Conservation (phyloP, 2,113 vertebrate species). For the Oxygymnocypris stewartii region DNA sequence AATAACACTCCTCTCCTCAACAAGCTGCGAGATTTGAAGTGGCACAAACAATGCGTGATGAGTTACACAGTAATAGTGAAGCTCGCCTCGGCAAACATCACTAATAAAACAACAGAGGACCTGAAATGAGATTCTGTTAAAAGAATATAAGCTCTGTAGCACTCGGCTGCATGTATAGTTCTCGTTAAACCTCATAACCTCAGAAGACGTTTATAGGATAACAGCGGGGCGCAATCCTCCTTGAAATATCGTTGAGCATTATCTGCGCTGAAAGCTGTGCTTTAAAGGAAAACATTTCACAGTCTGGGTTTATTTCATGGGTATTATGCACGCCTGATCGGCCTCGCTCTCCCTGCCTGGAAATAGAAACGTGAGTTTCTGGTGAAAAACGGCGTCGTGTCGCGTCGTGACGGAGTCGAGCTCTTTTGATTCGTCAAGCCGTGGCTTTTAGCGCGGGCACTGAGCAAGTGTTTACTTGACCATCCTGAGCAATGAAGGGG, state of each 20-base stretch:
- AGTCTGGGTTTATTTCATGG: conserved; percentile 30
- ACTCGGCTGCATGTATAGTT: not conserved
- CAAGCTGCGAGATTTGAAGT: not conserved
- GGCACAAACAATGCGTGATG: not conserved
- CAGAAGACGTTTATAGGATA: not conserved
- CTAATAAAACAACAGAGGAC: conserved; percentile 15
- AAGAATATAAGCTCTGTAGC: not conserved
- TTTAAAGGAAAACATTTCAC: conserved; percentile 18
- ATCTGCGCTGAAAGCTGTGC: not conserved
- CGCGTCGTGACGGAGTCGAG: conserved; percentile 9
- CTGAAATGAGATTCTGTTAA: conserved; percentile 17
- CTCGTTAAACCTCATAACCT: conserved; percentile 17
- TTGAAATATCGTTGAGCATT: conserved; percentile 12
- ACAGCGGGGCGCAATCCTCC: not conserved
- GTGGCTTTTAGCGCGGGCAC: conserved; percentile 1
- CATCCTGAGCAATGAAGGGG: conserved; percentile 25
- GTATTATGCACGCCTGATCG: conserved; percentile 29
- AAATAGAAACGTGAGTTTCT: conserved; percentile 34
- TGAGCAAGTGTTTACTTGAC: conserved; percentile 26
- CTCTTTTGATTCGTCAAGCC: conserved; percentile 21
- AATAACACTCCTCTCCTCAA: not conserved
- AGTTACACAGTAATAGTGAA: too few relatives aligned
- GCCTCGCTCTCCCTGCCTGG: not conserved
- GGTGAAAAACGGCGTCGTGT: conserved; percentile 22
- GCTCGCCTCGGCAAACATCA: not conserved